phyloP scores from a whole-genome alignment of 2,113 vertebrate species.

The Crypturellus undulatus region DNA sequence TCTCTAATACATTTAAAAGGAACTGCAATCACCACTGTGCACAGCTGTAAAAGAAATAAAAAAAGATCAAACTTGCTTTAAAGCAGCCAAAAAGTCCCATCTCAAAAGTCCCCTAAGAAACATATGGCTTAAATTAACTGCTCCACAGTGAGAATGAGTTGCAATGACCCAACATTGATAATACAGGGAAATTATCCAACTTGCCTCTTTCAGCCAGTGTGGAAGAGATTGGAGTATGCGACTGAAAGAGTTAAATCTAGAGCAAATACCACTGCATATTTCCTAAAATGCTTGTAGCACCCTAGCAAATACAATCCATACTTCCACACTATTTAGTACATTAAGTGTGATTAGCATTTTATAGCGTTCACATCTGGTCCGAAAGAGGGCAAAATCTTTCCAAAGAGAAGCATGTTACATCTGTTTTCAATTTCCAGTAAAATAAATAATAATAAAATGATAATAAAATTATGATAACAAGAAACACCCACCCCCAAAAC shows the following conservation, averaged over 20 bases:
- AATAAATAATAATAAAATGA: not conserved
- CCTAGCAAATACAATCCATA: not conserved
- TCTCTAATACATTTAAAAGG: slow-evolving; percentile 18
- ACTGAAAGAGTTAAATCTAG: not conserved
- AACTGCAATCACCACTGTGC: slow-evolving; percentile 22
- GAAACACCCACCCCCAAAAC: not conserved
- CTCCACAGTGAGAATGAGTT: not conserved
- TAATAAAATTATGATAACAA: not conserved
- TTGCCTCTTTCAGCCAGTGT: not conserved
- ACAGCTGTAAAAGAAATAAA: not conserved
- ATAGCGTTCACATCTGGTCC: not conserved
- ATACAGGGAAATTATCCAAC: not conserved
- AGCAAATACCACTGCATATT: not conserved
- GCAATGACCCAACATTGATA: slow-evolving; percentile 38
- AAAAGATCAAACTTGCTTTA: slow-evolving; percentile 20
- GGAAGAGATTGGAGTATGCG: not conserved
- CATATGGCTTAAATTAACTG: not conserved
- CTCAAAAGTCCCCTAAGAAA: not conserved
- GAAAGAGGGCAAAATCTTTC: not conserved
- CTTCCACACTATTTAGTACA: not conserved
- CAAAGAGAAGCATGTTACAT: not conserved
- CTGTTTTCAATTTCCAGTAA: not conserved
- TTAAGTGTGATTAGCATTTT: not conserved
- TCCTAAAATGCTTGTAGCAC: not conserved
- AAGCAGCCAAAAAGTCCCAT: not conserved